These are phyloP conservation scores for Pseudomugil gertrudae DNA, from an alignment of 2,797 vertebrate species.

Conservation along the genomic window DNA sequence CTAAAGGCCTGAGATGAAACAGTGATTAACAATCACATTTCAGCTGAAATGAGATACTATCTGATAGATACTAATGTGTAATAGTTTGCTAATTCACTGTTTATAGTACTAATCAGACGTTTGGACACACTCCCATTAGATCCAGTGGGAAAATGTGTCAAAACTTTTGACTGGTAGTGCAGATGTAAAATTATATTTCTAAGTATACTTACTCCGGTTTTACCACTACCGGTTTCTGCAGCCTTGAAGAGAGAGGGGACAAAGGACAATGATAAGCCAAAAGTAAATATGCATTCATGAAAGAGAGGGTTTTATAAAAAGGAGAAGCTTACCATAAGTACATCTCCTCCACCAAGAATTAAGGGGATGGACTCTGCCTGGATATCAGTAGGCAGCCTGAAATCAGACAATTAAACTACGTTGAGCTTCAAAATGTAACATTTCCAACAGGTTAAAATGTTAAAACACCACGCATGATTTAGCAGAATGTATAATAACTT, in stretches of 20 bases:
- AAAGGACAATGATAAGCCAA: not conserved
- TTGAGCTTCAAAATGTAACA: not conserved
- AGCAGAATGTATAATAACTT: constrained; percentile 73
- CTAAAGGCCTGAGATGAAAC: constrained; percentile 89
- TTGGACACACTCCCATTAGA: not conserved
- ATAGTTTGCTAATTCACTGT: not conserved
- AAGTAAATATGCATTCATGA: not conserved
- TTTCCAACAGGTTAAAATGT: not conserved
- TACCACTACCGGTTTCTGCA: constrained; percentile 98
- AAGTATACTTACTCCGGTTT: constrained; percentile 92
- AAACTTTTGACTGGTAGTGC: not conserved
- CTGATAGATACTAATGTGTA: too few species aligned
- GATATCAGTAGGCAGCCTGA: constrained; percentile 96
- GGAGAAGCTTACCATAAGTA: constrained; percentile 89
- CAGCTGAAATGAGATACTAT: not conserved
- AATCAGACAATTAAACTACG: constrained; percentile 19
- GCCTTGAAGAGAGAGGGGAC: constrained; percentile 79
- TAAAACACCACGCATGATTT: not conserved
- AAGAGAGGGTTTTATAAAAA: not conserved
- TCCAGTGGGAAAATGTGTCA: not conserved
- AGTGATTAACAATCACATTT: not conserved
- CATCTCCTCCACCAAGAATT: constrained; percentile 96
- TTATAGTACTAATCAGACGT: not conserved
- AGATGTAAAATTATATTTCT: not conserved
- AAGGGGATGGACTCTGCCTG: constrained; percentile 96